Evolutionary conservation across 23 tunicate genomes (phyloP).

Genomic region (Ascidia mentula): DNA sequence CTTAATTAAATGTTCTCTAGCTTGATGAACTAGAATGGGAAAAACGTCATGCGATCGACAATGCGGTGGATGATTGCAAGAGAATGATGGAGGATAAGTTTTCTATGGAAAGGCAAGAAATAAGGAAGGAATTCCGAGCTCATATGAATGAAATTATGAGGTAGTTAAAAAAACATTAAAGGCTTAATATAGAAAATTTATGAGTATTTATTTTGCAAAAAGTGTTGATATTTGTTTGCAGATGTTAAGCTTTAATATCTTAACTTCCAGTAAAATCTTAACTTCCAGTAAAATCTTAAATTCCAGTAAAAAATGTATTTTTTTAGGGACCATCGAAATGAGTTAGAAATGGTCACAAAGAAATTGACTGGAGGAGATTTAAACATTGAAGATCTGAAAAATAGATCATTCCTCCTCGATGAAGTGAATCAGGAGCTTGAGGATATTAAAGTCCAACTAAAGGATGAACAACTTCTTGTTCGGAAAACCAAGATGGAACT

Average conservation of each 20-base stretch:
- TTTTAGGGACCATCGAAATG: slow-evolving; percentile 56
- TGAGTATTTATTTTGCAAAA: too few species aligned
- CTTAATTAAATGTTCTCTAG: too few species aligned
- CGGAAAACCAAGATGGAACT: slow-evolving; percentile 27
- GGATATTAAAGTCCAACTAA: slow-evolving; percentile 23
- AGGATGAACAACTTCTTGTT: slow-evolving; percentile 23
- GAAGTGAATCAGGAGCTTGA: slow-evolving; percentile 24
- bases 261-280: too few species aligned
- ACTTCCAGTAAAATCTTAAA: too few species aligned
- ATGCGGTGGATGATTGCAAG: slow-evolving; percentile 60
- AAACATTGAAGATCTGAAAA: slow-evolving; percentile 58
- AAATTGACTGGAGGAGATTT: slow-evolving; percentile 35
- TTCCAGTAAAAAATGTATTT: too few species aligned
- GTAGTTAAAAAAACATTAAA: too few species aligned
- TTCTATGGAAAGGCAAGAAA: slow-evolving; percentile 45
- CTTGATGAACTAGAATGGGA: slow-evolving; percentile 73
- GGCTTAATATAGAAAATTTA: too few species aligned
- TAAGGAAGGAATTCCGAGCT: slow-evolving; percentile 52
- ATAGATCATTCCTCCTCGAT: slow-evolving; percentile 48
- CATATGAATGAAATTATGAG: slow-evolving; percentile 53
- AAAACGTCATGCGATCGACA: slow-evolving; percentile 50
- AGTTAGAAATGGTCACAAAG: slow-evolving; percentile 43
- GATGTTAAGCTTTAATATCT: too few species aligned
- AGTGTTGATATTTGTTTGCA: too few species aligned
- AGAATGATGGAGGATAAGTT: slow-evolving; percentile 60